Conservation (phyloP, 2,888 invertebrate species). For the Chironomus tentans region DNA sequence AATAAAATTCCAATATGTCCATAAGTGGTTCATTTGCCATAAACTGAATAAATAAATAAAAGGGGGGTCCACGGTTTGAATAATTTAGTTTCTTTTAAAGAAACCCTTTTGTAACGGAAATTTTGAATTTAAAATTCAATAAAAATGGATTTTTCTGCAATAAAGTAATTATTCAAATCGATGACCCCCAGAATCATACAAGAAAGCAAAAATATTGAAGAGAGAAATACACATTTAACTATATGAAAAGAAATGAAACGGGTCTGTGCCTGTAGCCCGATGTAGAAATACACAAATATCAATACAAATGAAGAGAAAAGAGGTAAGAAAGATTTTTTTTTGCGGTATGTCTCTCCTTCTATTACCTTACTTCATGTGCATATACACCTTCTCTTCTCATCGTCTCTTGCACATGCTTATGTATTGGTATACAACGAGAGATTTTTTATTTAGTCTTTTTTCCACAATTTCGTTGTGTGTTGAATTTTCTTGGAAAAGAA, state of each 20-base stretch:
- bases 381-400: background rate
- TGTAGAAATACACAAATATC: background rate
- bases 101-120: too few species aligned
- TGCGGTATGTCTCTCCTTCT: constrained; percentile 13
- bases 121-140: too few species aligned
- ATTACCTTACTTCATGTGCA: background rate
- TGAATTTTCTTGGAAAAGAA: constrained; percentile 25
- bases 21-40: background rate
- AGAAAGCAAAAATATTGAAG: constrained; percentile 6
- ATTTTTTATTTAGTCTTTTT: constrained; percentile 10
- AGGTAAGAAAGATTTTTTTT: background rate
- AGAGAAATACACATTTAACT: background rate
- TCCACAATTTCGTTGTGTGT: constrained; percentile 8
- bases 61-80: too few species aligned
- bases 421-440: constrained; percentile 13
- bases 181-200: too few species aligned
- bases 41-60: background rate
- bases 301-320: background rate
- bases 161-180: too few species aligned
- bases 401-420: background rate
- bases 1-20: background rate
- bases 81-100: too few species aligned
- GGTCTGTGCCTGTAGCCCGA: constrained; percentile 3
- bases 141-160: too few species aligned
- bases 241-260: constrained; percentile 11